A percentile compares a stretch with the other conserved stretches of the same genome.
phyloP scores from a whole-genome alignment of 2,888 invertebrate genomes.

The Matsumyia berberina region DNA sequence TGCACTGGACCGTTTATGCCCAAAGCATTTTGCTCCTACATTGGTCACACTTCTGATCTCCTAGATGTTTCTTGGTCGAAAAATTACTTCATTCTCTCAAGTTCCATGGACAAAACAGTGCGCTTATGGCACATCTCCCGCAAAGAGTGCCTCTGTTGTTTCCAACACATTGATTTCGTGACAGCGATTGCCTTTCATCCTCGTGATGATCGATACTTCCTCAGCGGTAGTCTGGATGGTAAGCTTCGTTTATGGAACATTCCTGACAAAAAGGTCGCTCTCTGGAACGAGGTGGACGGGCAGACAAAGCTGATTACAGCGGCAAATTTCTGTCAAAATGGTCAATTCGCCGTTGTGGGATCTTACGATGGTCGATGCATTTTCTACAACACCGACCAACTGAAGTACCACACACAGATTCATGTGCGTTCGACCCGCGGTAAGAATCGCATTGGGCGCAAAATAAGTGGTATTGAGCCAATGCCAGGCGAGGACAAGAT shows the following conservation, averaged over 20 bases:
- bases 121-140: conserved; percentile 98
- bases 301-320: conserved; percentile 97
- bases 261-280: conserved; percentile 98
- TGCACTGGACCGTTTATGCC: conserved; percentile 92
- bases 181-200: conserved; percentile 99
- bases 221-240: conserved; percentile 98
- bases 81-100: conserved; percentile 98
- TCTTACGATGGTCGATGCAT: conserved; percentile 99
- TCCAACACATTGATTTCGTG: conserved; percentile 99
- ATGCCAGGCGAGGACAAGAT: conserved; percentile 98
- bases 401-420: conserved; percentile 99
- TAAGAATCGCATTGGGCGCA: conserved; percentile 96
- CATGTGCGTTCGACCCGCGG: conserved; percentile 98
- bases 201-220: conserved; percentile 93
- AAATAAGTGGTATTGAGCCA: conserved; percentile 98
- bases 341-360: conserved; percentile 98
- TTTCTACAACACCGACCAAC: conserved; percentile 98
- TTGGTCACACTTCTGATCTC: conserved; percentile 97
- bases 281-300: conserved; percentile 99
- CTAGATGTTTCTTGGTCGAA: conserved; percentile 99
- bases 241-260: conserved; percentile 99
- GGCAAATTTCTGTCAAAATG: conserved; percentile 98
- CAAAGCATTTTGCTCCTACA: conserved; percentile 95
- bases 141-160: conserved; percentile 98
- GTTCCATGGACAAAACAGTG: conserved; percentile 99